Percentiles rank a stretch among this genome's conserved stretches.
phyloP scores from a whole-genome alignment of 1,140 invertebrate species.

The Trissolcus basalis region DNA sequence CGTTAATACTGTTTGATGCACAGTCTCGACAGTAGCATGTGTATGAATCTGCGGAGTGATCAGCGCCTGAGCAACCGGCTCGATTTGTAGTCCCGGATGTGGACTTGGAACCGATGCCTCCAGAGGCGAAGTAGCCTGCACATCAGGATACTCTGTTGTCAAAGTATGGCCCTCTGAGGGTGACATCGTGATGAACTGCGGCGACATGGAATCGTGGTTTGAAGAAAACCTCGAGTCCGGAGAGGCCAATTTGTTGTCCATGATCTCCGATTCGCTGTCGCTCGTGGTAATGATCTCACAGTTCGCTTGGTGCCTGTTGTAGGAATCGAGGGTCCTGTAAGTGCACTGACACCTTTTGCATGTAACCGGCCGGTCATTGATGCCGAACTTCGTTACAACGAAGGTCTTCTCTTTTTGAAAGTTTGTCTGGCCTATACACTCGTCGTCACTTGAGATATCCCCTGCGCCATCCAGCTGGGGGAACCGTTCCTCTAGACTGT shows the following conservation, averaged over 20 bases:
- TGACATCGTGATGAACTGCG: constrained; percentile 68
- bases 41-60: constrained; percentile 72
- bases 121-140: constrained; percentile 68
- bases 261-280: constrained; percentile 83
- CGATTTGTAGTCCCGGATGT: constrained; percentile 69
- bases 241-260: constrained; percentile 69
- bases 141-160: constrained; percentile 67
- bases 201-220: constrained; percentile 63
- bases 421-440: constrained; percentile 55
- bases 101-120: constrained; percentile 71
- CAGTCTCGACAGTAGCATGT: constrained; percentile 71
- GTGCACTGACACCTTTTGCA: constrained; percentile 91
- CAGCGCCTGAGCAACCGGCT: constrained; percentile 70
- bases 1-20: constrained; percentile 74
- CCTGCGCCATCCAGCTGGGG: constrained; percentile 82
- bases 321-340: constrained; percentile 91
- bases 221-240: constrained; percentile 67
- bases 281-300: constrained; percentile 87
- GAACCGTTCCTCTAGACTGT: constrained; percentile 65
- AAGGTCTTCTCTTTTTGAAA: constrained; percentile 66
- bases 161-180: constrained; percentile 70
- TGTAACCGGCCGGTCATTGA: constrained; percentile 84
- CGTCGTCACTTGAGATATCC: constrained; percentile 79
- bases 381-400: constrained; percentile 57
- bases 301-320: constrained; percentile 85